phyloP scores from a whole-genome alignment of 1,140 invertebrate species.

The Hetaerina americana region DNA sequence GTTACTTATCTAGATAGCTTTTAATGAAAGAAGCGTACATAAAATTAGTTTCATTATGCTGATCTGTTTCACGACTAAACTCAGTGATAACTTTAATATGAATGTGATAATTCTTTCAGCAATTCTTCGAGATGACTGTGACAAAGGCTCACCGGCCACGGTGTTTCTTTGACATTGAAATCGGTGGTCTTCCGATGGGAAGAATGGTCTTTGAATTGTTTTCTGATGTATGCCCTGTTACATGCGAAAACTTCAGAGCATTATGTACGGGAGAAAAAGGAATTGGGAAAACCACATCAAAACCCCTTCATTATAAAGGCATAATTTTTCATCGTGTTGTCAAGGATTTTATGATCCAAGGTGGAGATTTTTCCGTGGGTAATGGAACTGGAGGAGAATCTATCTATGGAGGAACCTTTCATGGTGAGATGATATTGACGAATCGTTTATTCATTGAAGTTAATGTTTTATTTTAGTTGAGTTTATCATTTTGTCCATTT shows the following conservation, averaged over 20 bases:
- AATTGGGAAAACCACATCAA: constrained; percentile 53
- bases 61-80: too few species aligned
- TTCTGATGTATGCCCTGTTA: constrained; percentile 83
- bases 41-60: too few species aligned
- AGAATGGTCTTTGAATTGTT: constrained; percentile 90
- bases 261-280: constrained; percentile 84
- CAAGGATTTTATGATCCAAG: constrained; percentile 86
- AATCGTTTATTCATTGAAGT: too few species aligned
- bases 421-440: constrained; percentile 53
- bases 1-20: too few species aligned
- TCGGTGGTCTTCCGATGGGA: constrained; percentile 75
- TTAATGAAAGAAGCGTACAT: too few species aligned
- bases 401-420: constrained; percentile 79
- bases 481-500: too few species aligned
- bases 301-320: constrained; percentile 62
- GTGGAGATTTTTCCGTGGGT: constrained; percentile 73
- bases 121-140: neutral
- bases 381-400: constrained; percentile 87
- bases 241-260: constrained; percentile 84
- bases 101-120: too few species aligned
- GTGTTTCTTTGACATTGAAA: constrained; percentile 84
- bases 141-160: constrained; percentile 35
- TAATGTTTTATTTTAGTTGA: too few species aligned
- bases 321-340: constrained; percentile 76
- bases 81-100: too few species aligned